Evolutionary conservation across 1,140 invertebrate genomes (phyloP), one percentile per base, ranked within the genome.

Genomic region (Penaeus indicus): DNA sequence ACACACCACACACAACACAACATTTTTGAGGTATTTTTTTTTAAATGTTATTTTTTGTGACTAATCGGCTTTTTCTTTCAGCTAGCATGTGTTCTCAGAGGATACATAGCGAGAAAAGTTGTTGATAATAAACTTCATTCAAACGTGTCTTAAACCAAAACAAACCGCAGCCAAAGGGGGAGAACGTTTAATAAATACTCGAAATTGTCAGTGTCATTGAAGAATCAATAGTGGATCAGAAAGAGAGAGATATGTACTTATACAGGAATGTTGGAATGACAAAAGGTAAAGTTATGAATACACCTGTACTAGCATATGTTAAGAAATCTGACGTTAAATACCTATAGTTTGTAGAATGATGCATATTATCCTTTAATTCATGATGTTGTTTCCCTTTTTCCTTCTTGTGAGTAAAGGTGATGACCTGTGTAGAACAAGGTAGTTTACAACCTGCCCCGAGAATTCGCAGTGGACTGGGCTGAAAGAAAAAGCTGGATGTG

Each of bases 101-200:
- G 98, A 99, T 93, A 97, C 97, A 11, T 98, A 67, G 93, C 94
- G 47, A 94, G 98, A 90, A 95, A 97, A 93, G 93, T 91, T 21
- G 62, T 77, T 21, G 95, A 96, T 91, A 96, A 96, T 22, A 95
- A 96, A 92, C 93, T 99, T 4, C 95, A 97, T 91, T 96, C 0
- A 97, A 96, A 92, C 93, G 97, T 86, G 92, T 99, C 8, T 93
- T 99, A n/a, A 1, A 97, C 96, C 0, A 99, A 99, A 93, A 99
- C 97, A 1, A 98, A 98, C 92, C 94, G 95, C 82, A 94, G 97
- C 98, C 27, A 97, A 97, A 94, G 98, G 97, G 97, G 97, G 97
- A 47, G 96, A 98, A 92, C 94, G 94, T 91, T 97, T 99, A 91
- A 95, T 98, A 89, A 95, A 94, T 85, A 95, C 95, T 81, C 95